Base-by-base conservation (phyloP, 2,888 invertebrate genomes). In the Bugula neritina region DNA sequence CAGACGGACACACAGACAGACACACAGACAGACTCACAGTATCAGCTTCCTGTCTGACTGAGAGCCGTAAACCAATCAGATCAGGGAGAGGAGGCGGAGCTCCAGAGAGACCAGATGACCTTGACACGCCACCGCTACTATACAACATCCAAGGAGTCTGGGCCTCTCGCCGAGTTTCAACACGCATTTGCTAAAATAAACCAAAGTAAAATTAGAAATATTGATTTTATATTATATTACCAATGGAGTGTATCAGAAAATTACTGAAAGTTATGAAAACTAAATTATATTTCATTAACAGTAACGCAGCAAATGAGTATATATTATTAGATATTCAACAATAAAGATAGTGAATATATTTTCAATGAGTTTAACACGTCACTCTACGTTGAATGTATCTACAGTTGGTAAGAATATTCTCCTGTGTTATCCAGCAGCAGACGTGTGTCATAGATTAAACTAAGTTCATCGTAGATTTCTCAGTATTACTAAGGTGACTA, bases 71-170 rank as follows among this genome's bases (percentile, higher is more conserved):
- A 63, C 29, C 2, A 5, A 1, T 63, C 5, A 63, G 17, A n/a
- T 63, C 63, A 25, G 27, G 29, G 27, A 25, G 13, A 25, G 63
- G 63, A 31, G 10, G 63, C 27, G 63, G 63, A n/a, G 63, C 63
- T 31, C 63, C 63, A 2, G 29, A 13, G 2, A 31, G 3, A 13
- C 27, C n/a, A 21, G 5, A 13, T 17, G 21, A 13, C 34, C 17
- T 31, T 43, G 43, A 17, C 63, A 31, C n/a, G 5, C 29, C 63
- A 29, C 3, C 5, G 13, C 5, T 13, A 10, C 27, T n/a, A 31
- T 63, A 63, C n/a, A 1, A 13, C 17, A 63, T 63, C 63, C 63
- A 63, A 5, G 63, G 63, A 13, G 31, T 13, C 63, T 34, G 63
- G 17, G 63, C 21, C 63, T 63, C 63, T 10, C 3, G 5, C 27